Base-by-base conservation (phyloP, 1,140 invertebrate species). In the Drosophila yakuba region DNA sequence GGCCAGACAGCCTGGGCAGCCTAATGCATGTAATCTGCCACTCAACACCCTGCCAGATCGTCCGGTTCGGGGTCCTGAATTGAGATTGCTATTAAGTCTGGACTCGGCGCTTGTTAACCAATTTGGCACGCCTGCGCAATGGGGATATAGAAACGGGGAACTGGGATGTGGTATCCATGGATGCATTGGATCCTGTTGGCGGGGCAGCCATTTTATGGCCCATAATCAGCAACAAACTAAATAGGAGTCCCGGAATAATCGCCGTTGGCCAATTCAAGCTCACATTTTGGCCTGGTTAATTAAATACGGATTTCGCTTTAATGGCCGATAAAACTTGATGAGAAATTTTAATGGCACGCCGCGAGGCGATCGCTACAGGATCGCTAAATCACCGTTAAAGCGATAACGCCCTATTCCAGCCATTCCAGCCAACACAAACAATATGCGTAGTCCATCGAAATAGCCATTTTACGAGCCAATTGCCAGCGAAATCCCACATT, bases 291-390 rank as follows among this genome's bases (percentile, higher is more conserved):
- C 62, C 88, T 90, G 76, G 79, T 79, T 80, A 91, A 91, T 91
- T 91, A 90, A 91, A 91, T 89, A 77, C 81, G 84, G 75, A 91
- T 91, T 77, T 88, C 79, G 66, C 76, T 91, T 91, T 86, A 91
- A 91, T 89, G 76, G 56, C 59, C 83, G 77, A 83, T 91, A 91
- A 91, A 91, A 91, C 76, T 86, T 91, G 90, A 91, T 91, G 90
- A 91, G 91, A 85, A 80, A 76, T 73, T 89, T 88, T 88, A 88
- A 88, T 88, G 83, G 80, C 76, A 41, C 64, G 4, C 28, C 25
- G 14, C 17, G 14, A 63, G 58, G 43, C 35, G 43, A 35, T 54
- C 48, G 32, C 50, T 36, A 51, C 45, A 39, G 61, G 69, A 78
- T 86, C 77, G 83, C 82, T 82, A 86, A 86, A 88, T 86, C 82